A percentile compares a stretch with the other conserved stretches of the same genome.
phyloP scores from a whole-genome alignment of 2,797 vertebrate species.

The Poeciliopsis turneri region DNA sequence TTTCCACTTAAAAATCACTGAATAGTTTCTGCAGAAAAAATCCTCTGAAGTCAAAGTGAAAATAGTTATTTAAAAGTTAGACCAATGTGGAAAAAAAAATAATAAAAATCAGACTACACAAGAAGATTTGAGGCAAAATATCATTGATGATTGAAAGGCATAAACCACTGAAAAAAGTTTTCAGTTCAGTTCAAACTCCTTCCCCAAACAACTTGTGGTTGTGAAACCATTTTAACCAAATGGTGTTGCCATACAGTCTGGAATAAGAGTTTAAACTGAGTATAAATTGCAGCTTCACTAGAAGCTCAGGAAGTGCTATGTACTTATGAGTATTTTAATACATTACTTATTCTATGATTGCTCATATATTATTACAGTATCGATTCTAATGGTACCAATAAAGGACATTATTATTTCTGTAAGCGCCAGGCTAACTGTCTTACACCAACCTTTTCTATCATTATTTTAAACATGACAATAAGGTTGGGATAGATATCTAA shows the following conservation, averaged over 20 bases:
- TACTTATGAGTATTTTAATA: background rate
- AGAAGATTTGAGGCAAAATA: background rate
- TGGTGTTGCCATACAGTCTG: background rate
- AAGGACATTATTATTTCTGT: background rate
- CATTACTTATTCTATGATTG: background rate
- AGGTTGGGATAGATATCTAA: background rate
- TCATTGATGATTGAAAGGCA: background rate
- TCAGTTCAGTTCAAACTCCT: background rate
- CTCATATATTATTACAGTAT: background rate
- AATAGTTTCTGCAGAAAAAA: conserved; percentile 12
- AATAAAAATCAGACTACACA: background rate
- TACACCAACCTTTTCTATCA: background rate
- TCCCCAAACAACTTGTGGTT: background rate
- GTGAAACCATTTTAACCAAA: background rate
- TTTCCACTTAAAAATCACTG: background rate
- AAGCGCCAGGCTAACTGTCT: background rate
- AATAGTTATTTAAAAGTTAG: background rate
- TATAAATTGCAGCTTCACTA: background rate
- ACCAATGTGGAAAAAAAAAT: background rate
- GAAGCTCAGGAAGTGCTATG: background rate
- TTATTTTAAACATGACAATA: background rate
- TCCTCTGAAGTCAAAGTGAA: background rate
- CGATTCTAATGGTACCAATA: background rate
- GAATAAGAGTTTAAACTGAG: background rate
- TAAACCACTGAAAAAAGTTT: background rate